phyloP scores from a whole-genome alignment of 35 echinoderm and acorn worm genomes.

The Strongylocentrotus purpuratus region DNA sequence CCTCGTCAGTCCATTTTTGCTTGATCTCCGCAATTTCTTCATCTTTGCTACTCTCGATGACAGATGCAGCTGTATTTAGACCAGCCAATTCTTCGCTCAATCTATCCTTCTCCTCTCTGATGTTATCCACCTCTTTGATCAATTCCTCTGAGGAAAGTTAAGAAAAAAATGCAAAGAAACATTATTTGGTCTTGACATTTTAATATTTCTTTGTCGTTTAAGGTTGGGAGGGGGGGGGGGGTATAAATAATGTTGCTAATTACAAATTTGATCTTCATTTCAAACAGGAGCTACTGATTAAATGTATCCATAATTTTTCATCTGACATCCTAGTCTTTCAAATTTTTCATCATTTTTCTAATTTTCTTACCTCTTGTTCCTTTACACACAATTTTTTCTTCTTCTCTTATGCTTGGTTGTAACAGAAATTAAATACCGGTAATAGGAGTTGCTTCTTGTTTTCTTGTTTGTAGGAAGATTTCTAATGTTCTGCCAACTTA shows the following conservation, averaged over 20 bases:
- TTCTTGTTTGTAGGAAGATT: no score
- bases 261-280: no score
- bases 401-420: background rate
- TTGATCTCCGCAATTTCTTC: constrained; percentile 83
- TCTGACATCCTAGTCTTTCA: no score
- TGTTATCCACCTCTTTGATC: constrained; percentile 78
- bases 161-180: background rate
- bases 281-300: no score
- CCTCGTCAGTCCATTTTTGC: constrained; percentile 72
- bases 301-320: no score
- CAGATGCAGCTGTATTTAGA: constrained; percentile 70
- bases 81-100: constrained; percentile 73
- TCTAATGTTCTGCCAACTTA: constrained; percentile 18
- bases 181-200: no score
- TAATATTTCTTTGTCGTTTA: no score
- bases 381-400: no score
- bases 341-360: background rate
- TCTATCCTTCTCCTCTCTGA: constrained; percentile 63
- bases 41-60: constrained; percentile 74
- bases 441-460: no score
- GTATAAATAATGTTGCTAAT: no score
- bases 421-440: no score
- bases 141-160: constrained; percentile 71
- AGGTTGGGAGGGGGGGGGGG: no score
- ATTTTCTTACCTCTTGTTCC: background rate